Conservation (phyloP, 2,888 invertebrate species). For the Liopterus haemorrhoidalis region DNA sequence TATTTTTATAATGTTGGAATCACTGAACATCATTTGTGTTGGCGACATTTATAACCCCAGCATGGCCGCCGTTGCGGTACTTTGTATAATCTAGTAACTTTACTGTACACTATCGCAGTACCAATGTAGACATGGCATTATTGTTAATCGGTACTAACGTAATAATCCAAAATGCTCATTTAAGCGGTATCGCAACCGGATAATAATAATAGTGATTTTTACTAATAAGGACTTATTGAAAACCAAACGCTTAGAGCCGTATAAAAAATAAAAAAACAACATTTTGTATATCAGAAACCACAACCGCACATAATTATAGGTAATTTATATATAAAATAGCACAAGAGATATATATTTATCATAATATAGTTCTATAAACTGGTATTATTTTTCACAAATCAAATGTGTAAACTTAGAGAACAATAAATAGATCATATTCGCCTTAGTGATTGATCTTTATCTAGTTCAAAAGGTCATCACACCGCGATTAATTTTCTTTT, state of each 20-base stretch:
- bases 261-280: constrained; percentile 15
- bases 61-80: too few relatives aligned
- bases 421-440: constrained; percentile 10
- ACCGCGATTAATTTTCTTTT: constrained; percentile 9
- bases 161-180: too few relatives aligned
- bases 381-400: constrained; percentile 22
- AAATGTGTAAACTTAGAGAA: constrained; percentile 21
- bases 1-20: too few relatives aligned
- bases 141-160: too few relatives aligned
- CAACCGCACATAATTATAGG: constrained; percentile 20
- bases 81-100: too few relatives aligned
- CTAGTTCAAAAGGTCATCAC: constrained; percentile 8
- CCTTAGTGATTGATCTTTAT: constrained; percentile 11
- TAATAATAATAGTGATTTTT: constrained; percentile 22
- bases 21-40: too few relatives aligned
- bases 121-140: too few relatives aligned
- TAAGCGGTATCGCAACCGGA: constrained; percentile 10
- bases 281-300: constrained; percentile 17
- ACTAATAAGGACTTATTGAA: constrained; percentile 16
- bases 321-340: constrained; percentile 17
- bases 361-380: constrained; percentile 8
- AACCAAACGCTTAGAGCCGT: constrained; percentile 22
- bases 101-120: too few relatives aligned
- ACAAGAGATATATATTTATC: constrained; percentile 24
- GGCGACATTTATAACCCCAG: too few relatives aligned